Percentiles rank a stretch among this genome's conserved stretches.
Conservation (phyloP, 1,140 invertebrate genomes). For the Chironomus tepperi region DNA sequence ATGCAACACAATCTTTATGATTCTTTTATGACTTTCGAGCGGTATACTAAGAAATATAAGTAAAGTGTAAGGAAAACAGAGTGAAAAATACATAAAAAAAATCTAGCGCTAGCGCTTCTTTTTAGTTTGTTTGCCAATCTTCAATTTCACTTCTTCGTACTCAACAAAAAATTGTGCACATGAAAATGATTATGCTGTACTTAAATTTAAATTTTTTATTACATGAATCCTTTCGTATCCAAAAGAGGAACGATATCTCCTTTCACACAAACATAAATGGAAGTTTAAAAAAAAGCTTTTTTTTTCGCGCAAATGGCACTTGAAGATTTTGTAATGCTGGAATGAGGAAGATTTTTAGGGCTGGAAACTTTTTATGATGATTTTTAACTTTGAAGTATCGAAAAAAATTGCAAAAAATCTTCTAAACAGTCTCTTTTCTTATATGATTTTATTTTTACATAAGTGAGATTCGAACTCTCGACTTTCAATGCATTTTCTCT, state of each 20-base stretch:
- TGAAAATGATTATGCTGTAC: neutral
- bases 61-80: neutral
- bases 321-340: too few relatives aligned
- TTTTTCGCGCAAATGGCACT: too few relatives aligned
- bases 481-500: too few relatives aligned
- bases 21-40: neutral
- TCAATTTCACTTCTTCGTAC: neutral
- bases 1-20: constrained; percentile 13
- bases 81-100: neutral
- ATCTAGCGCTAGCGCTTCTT: neutral
- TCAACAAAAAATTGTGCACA: neutral
- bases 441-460: too few relatives aligned
- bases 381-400: too few relatives aligned
- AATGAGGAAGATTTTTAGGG: too few relatives aligned
- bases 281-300: neutral
- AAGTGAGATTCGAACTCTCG: too few relatives aligned
- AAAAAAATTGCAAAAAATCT: too few relatives aligned
- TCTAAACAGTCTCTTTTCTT: too few relatives aligned
- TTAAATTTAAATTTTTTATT: constrained; percentile 15
- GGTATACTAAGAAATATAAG: neutral
- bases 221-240: neutral
- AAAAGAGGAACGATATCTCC: neutral
- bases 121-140: neutral
- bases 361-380: too few relatives aligned
- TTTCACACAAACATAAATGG: neutral